phyloP scores from a whole-genome alignment of 2,888 invertebrate species.

The Leptinotarsa tumamoca region DNA sequence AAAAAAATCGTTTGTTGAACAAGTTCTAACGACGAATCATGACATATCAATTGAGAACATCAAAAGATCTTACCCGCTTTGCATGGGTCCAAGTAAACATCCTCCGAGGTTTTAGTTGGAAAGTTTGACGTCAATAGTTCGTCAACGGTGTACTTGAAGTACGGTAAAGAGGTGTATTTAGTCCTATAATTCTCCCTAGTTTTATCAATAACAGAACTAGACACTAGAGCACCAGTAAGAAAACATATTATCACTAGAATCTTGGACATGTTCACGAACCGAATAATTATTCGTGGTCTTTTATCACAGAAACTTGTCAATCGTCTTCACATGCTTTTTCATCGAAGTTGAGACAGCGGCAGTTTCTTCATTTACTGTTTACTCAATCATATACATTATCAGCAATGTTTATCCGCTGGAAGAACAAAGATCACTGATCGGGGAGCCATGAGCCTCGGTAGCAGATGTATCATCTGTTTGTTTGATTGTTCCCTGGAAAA shows the following conservation, averaged over 20 bases:
- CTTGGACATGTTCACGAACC: conserved; percentile 39
- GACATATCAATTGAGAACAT: not conserved
- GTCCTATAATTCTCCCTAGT: conserved; percentile 32
- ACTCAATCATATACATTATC: conserved; percentile 48
- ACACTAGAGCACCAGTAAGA: conserved; percentile 39
- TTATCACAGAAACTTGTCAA: conserved; percentile 41
- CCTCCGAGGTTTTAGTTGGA: conserved; percentile 77
- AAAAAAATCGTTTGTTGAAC: too few relatives aligned
- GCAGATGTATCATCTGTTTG: conserved; percentile 48
- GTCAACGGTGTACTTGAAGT: conserved; percentile 71
- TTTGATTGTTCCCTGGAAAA: conserved; percentile 34
- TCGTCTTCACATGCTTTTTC: conserved; percentile 26
- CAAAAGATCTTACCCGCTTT: conserved; percentile 78
- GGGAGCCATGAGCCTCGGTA: conserved; percentile 47
- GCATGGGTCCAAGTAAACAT: conserved; percentile 86
- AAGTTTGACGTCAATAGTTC: conserved; percentile 76
- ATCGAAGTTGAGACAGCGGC: conserved; percentile 29
- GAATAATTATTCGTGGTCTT: conserved; percentile 29
- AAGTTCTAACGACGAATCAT: too few relatives aligned
- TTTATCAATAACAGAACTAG: conserved; percentile 35
- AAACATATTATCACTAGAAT: conserved; percentile 37
- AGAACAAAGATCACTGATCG: conserved; percentile 54
- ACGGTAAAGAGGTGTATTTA: conserved; percentile 24
- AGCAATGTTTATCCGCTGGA: conserved; percentile 49
- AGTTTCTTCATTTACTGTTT: conserved; percentile 40